Conservation (phyloP, 1,140 invertebrate species). For the Bombus ignitus region DNA sequence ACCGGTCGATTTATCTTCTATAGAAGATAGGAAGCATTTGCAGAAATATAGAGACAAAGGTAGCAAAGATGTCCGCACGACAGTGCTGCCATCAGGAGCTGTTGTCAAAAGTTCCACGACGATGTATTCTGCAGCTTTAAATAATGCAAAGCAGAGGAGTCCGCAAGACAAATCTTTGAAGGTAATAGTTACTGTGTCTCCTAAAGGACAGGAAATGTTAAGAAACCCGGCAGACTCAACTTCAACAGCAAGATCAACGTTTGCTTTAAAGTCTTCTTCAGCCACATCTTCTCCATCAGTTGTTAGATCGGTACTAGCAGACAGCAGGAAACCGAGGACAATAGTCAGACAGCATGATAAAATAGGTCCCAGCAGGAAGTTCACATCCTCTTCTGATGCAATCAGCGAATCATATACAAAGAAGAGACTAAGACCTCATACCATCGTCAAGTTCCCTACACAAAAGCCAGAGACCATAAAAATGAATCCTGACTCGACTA, state of each 20-base stretch:
- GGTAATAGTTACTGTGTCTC: constrained; percentile 80
- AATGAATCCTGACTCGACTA: constrained; percentile 48
- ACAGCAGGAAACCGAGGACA: constrained; percentile 17
- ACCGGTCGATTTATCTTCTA: constrained; percentile 83
- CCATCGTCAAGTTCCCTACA: constrained; percentile 57
- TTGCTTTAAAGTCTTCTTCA: constrained; percentile 34
- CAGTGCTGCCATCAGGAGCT: constrained; percentile 67
- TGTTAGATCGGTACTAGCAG: neutral
- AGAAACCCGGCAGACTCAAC: constrained; percentile 58
- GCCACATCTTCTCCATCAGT: neutral
- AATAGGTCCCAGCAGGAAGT: constrained; percentile 38
- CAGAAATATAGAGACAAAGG: constrained; percentile 77
- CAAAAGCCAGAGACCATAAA: constrained; percentile 70
- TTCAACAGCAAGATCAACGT: constrained; percentile 8
- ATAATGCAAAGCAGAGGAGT: constrained; percentile 66
- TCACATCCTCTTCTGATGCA: constrained; percentile 24
- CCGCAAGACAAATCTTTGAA: constrained; percentile 80
- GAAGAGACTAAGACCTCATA: constrained; percentile 71
- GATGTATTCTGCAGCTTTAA: constrained; percentile 71
- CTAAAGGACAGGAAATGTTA: constrained; percentile 81
- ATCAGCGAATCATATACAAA: constrained; percentile 46
- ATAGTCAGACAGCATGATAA: constrained; percentile 28
- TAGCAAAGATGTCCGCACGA: constrained; percentile 43
- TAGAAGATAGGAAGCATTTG: constrained; percentile 85
- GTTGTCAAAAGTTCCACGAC: constrained; percentile 79